A percentile compares a stretch with the other conserved stretches of the same genome.
phyloP scores from a whole-genome alignment of 2,113 vertebrate species.

The Lanius ludovicianus region DNA sequence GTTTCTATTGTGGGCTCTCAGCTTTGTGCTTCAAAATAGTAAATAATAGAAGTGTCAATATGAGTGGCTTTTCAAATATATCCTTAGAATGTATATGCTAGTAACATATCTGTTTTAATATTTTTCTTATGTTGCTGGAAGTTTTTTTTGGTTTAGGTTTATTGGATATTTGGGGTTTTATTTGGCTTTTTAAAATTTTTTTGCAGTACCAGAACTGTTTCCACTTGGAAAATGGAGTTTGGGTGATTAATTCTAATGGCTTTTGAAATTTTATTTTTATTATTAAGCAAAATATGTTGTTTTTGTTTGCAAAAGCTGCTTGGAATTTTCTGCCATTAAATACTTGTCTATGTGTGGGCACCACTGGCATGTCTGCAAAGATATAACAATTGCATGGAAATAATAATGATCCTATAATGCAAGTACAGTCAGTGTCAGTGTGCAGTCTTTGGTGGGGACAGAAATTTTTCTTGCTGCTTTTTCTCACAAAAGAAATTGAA shows the following conservation, averaged over 20 bases:
- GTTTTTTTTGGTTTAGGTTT: background rate
- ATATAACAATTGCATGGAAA: background rate
- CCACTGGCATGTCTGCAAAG: background rate
- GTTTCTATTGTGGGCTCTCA: conserved; percentile 10
- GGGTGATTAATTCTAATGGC: background rate
- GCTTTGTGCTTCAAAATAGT: conserved; percentile 37
- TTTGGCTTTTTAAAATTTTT: background rate
- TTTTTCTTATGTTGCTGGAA: background rate
- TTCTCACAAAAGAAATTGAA: background rate
- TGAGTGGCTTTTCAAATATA: conserved; percentile 28
- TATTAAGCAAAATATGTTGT: background rate
- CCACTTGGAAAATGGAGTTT: background rate
- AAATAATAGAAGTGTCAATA: conserved; percentile 4
- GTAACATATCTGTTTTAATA: background rate
- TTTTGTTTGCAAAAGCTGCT: background rate
- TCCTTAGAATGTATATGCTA: background rate
- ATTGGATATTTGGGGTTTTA: background rate
- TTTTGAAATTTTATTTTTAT: background rate
- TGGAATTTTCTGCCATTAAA: background rate
- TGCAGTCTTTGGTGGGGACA: background rate
- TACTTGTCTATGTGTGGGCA: background rate
- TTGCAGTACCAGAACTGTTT: background rate
- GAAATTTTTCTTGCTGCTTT: background rate
- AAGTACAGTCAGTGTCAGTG: background rate
- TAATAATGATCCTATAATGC: background rate